Evolutionary conservation across 2,113 vertebrate species (phyloP).

Genomic region (Plecturocebus donacophilus): DNA sequence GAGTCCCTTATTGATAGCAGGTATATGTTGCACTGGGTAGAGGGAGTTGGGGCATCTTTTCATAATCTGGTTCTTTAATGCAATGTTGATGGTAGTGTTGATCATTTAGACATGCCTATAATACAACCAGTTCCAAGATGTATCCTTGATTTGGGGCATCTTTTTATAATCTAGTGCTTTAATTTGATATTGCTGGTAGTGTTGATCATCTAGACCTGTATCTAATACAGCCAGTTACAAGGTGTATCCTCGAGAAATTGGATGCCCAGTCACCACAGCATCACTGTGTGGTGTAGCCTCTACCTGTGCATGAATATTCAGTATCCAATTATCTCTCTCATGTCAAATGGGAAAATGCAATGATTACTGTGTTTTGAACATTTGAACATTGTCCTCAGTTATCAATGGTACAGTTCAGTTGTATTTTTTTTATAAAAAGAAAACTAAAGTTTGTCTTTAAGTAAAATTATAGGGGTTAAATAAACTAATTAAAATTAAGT

Average conservation of each 20-base stretch:
- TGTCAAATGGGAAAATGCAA: background rate
- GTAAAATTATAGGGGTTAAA: background rate
- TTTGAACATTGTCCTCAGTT: background rate
- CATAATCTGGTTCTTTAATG: too few relatives aligned
- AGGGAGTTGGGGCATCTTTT: background rate
- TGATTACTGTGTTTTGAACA: background rate
- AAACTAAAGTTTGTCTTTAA: background rate
- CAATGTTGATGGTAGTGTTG: too few relatives aligned
- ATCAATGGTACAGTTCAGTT: background rate
- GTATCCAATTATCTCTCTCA: background rate
- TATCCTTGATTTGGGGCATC: too few relatives aligned
- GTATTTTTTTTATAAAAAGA: background rate
- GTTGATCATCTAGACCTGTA: background rate
- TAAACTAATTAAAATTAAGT: background rate
- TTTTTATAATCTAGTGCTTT: background rate
- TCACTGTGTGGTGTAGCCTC: background rate
- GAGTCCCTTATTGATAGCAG: background rate
- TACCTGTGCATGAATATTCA: background rate
- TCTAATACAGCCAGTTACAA: background rate
- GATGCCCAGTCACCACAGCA: background rate
- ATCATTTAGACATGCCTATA: too few relatives aligned
- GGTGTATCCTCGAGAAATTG: background rate
- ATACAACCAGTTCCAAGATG: too few relatives aligned
- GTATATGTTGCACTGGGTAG: background rate
- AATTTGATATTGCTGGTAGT: background rate